Conservation (phyloP, 2,113 vertebrate species). For the Nesogale talazaci region DNA sequence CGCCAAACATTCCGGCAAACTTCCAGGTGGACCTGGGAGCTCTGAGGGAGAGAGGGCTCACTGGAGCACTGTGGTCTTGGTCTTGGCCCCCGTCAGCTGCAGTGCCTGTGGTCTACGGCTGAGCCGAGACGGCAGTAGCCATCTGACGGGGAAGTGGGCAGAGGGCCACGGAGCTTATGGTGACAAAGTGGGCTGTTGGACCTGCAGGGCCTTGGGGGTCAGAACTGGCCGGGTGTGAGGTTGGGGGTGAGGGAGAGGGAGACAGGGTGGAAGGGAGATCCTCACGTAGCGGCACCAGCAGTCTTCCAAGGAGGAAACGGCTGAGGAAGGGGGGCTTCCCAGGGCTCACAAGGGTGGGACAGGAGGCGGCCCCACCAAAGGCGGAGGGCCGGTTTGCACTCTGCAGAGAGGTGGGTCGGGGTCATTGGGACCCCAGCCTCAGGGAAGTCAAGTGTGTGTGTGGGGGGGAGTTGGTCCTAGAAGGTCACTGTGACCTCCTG, state of each 20-base stretch:
- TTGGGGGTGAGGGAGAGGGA: neutral
- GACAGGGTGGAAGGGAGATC: neutral
- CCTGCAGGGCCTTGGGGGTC: neutral
- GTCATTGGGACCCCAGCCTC: neutral
- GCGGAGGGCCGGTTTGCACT: neutral
- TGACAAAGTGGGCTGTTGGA: neutral
- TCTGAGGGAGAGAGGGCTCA: neutral
- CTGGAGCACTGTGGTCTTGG: neutral
- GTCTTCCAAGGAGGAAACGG: neutral
- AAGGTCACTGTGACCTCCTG: neutral
- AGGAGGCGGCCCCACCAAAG: neutral
- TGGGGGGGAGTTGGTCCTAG: neutral
- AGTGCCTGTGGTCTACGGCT: neutral
- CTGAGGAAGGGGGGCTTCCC: no score
- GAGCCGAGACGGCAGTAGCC: neutral
- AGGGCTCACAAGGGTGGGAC: no score
- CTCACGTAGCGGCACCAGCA: accelerated
- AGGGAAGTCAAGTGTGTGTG: neutral
- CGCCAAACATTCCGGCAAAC: neutral
- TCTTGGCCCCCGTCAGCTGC: no score
- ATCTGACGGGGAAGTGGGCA: neutral
- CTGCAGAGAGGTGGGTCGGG: neutral
- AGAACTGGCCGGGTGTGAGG: neutral
- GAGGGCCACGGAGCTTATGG: neutral
- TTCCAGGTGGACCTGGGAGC: neutral